phyloP scores from a whole-genome alignment of 2,113 vertebrate genomes.

The Lasiurus cinereus region DNA sequence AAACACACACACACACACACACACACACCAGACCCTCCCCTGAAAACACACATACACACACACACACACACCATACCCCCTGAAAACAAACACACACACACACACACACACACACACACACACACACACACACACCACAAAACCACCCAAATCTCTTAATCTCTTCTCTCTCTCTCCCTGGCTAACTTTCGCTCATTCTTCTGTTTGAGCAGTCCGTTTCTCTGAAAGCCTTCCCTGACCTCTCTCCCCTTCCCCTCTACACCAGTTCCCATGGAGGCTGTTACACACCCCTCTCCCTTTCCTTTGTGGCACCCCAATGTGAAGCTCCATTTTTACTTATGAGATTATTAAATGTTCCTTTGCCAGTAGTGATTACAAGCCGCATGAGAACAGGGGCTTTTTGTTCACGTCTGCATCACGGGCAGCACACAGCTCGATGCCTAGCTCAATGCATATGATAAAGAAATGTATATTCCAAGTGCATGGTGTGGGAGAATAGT shows the following conservation, averaged over 20 bases:
- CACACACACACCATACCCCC: no score
- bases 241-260: not conserved
- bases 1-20: not conserved
- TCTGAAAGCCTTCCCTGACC: not conserved
- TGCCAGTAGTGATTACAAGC: not conserved
- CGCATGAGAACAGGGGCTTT: not conserved
- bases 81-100: no score
- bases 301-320: not conserved
- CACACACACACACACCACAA: no score
- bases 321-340: conserved; percentile 27
- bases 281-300: not conserved
- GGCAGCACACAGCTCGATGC: not conserved
- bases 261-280: not conserved
- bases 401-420: not conserved
- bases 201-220: not conserved
- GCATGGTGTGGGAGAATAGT: not conserved
- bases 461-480: not conserved
- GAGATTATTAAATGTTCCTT: not conserved
- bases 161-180: not conserved
- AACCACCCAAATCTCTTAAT: no score
- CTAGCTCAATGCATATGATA: not conserved
- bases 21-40: no score
- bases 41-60: no score
- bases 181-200: not conserved
- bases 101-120: no score